phyloP scores from a whole-genome alignment of 2,113 vertebrate genomes.

The Sterrhoptilus dennistouni region DNA sequence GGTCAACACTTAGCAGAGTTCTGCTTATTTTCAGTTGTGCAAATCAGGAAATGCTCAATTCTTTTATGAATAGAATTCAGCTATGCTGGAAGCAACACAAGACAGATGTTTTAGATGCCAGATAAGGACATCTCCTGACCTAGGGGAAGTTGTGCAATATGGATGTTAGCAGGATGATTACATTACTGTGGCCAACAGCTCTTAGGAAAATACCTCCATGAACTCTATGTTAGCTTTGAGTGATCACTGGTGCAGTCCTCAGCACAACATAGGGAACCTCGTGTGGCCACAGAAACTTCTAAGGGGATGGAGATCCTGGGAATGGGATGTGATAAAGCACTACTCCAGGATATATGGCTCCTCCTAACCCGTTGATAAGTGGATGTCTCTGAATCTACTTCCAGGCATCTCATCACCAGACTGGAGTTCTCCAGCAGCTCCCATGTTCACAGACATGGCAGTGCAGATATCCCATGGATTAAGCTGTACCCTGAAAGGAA shows the following conservation, averaged over 20 bases:
- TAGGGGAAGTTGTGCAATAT: conserved; percentile 30
- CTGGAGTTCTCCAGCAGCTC: not conserved
- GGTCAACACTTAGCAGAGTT: not conserved
- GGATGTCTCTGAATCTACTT: not conserved
- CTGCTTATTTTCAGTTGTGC: not conserved
- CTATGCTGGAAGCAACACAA: not conserved
- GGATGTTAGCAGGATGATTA: not conserved
- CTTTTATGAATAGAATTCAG: not conserved
- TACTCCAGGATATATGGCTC: not conserved
- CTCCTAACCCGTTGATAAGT: not conserved
- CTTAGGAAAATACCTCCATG: not conserved
- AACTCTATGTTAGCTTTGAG: not conserved
- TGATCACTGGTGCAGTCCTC: not conserved
- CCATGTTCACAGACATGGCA: not conserved
- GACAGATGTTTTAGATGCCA: conserved; percentile 33
- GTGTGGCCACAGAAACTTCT: not conserved
- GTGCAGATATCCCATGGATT: not conserved
- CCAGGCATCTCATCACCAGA: not conserved
- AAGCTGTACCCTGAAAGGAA: not conserved
- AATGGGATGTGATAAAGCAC: not conserved
- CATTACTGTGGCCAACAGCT: not conserved
- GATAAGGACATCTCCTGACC: conserved; percentile 20
- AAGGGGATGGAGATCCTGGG: not conserved
- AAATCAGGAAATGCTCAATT: not conserved
- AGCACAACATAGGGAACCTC: not conserved